Evolutionary conservation across 2,113 vertebrate genomes (phyloP), one percentile per base, ranked within the genome.

Genomic region (Emydocephalus ijimae): DNA sequence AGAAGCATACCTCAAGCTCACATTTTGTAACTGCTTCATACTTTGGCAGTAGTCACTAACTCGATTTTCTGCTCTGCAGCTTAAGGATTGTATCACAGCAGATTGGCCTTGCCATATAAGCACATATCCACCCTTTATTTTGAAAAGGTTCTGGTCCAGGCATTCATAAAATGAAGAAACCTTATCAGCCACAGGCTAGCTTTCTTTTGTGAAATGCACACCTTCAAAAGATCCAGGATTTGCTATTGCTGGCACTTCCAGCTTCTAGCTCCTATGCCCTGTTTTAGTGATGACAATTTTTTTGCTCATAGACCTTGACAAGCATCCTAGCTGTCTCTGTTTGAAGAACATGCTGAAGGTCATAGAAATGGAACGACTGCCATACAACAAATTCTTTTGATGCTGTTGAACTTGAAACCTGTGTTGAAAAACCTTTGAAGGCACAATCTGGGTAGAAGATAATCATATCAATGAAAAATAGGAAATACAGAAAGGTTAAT

Each of bases 101-200:
- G 96, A 97, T 95, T 97, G 96, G 94, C 96, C 96, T 98, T 97
- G 96, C 98, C 98, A 98, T 98, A 98, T 98, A 98, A 98, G 96
- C 94, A 97, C 96, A 95, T 96, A 97, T 96, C 95, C 93, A 95
- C 64, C 5, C 0, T 96, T 97, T 97, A 97, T 97, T 98, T 97
- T 98, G 96, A 97, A 96, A 98, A 97, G 95, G 94, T 96, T 97
- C 93, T 96, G 94, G 94, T 61, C 91, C 92, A 97, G 96, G 95
- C 96, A 98, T 98, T 97, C 97, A 92, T 97, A 97, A 97, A 97
- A 98, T 97, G 95, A 94, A 96, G 95, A 95, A 96, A 95, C 96
- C 96, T 94, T 94, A 96, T 96, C 93, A 96, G 95, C 96, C 94
- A 95, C 94, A 90, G 96, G 96, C 93, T 95, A 91, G 87, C 94